Percentiles rank a stretch among this genome's conserved stretches.
These are phyloP conservation scores for Tetrax tetrax DNA, from an alignment of 2,113 vertebrate species.

Conservation along the genomic window DNA sequence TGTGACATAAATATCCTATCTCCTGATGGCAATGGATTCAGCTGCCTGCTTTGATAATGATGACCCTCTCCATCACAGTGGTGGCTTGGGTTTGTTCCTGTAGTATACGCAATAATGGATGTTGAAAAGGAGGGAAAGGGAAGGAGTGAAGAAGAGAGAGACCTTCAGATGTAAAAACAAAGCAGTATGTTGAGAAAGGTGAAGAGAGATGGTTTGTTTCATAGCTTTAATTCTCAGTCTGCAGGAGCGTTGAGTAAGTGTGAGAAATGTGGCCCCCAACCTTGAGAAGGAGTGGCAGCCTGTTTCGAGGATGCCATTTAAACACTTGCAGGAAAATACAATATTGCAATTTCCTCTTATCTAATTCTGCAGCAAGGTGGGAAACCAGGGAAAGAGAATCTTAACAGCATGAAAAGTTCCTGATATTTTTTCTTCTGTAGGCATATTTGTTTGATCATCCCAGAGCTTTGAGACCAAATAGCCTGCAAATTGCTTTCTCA, in stretches of 20 bases:
- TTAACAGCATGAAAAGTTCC: background rate
- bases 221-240: background rate
- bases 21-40: accelerated
- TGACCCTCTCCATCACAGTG: accelerated
- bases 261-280: background rate
- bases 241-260: background rate
- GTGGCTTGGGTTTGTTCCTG: background rate
- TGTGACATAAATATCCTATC: background rate
- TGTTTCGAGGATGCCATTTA: background rate
- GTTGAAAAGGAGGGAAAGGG: background rate
- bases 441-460: conserved; percentile 5
- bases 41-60: background rate
- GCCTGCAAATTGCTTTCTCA: conserved; percentile 55
- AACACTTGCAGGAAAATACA: background rate
- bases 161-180: background rate
- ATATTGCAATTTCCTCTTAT: background rate
- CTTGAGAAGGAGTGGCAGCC: background rate
- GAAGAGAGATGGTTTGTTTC: background rate
- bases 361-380: background rate
- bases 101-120: background rate
- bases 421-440: background rate
- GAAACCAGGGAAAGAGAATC: background rate
- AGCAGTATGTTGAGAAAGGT: background rate
- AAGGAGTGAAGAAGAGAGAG: background rate
- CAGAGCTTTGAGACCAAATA: conserved; percentile 33